These are phyloP conservation scores for Theropithecus gelada DNA, from an alignment of 2,113 vertebrate genomes.

Conservation along the genomic window DNA sequence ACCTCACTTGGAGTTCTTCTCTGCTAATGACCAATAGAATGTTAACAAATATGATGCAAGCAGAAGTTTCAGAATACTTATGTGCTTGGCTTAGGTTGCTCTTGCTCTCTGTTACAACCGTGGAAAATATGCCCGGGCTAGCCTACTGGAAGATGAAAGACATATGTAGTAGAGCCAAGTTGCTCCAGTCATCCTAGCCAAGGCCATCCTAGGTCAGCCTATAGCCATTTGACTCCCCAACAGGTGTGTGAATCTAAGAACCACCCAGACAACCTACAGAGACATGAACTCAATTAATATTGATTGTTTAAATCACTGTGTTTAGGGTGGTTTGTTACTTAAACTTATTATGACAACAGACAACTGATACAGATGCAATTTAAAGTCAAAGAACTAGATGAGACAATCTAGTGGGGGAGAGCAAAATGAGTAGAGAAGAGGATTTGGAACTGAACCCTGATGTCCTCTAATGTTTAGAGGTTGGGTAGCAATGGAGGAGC, in stretches of 20 bases:
- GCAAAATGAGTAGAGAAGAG: not conserved
- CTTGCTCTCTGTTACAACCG: not conserved
- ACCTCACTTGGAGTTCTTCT: not conserved
- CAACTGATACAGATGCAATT: not conserved
- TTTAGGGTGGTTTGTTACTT: not conserved
- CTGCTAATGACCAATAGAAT: not conserved
- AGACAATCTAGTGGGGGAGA: not conserved
- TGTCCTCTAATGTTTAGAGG: not conserved
- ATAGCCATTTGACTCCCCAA: not conserved
- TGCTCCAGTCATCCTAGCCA: not conserved
- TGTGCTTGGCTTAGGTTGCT: not conserved
- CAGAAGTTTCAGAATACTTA: not conserved
- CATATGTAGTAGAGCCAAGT: not conserved
- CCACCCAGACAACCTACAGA: not conserved
- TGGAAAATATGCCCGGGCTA: not conserved
- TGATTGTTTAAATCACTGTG: not conserved
- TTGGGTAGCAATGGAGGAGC: not conserved
- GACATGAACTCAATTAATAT: not conserved
- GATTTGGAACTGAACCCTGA: not conserved
- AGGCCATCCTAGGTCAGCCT: not conserved
- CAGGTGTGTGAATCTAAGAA: not conserved
- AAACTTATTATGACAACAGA: not conserved
- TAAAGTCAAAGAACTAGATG: not conserved
- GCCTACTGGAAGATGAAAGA: not conserved
- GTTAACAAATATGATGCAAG: not conserved